phyloP scores from a whole-genome alignment of 2,797 vertebrate genomes.

The Odontamblyopus lacepedii region DNA sequence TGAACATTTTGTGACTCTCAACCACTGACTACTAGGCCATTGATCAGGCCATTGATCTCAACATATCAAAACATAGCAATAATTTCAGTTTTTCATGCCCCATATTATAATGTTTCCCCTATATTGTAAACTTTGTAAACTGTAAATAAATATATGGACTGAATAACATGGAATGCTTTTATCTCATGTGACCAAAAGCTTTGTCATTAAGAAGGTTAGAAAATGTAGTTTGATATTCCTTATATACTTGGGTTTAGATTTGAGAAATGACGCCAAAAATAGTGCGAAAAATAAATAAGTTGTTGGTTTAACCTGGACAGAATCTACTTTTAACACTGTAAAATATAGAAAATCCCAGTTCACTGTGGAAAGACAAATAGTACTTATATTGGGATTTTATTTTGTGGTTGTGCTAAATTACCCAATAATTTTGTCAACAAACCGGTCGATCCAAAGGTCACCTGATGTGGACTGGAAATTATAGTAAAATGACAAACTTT shows the following conservation, averaged over 20 bases:
- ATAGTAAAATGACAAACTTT: not conserved
- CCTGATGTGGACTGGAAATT: not conserved
- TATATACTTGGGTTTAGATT: not conserved
- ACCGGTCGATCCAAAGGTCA: not conserved
- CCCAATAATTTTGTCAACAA: not conserved
- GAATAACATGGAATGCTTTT: not conserved
- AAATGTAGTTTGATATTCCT: not conserved
- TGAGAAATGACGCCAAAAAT: not conserved
- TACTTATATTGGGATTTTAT: not conserved
- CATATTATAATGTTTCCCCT: too few species aligned
- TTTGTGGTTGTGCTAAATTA: not conserved
- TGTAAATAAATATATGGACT: not conserved
- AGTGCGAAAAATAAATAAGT: not conserved
- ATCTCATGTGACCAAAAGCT: not conserved
- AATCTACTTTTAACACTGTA: constrained; percentile 2
- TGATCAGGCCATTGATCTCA: too few species aligned
- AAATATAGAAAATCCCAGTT: not conserved
- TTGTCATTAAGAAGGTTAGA: not conserved
- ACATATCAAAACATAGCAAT: too few species aligned
- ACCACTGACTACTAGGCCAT: too few species aligned
- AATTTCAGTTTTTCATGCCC: too few species aligned
- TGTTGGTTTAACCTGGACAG: not conserved
- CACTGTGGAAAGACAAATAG: not conserved
- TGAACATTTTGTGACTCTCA: too few species aligned
- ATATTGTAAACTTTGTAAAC: not conserved